Conservation (phyloP, 1,140 invertebrate genomes). For the Microplitis demolitor region DNA sequence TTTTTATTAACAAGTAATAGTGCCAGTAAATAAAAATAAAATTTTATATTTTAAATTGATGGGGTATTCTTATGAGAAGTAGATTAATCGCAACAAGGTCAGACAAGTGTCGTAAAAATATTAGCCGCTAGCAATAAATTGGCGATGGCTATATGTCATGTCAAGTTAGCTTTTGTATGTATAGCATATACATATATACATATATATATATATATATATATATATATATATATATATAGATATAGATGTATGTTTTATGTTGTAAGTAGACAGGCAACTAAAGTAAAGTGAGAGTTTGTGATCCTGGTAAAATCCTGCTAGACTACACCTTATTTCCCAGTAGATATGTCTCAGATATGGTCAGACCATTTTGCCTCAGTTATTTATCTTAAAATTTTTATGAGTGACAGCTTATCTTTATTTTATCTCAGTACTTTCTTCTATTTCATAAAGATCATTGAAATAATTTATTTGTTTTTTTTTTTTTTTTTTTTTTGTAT, state of each 20-base stretch:
- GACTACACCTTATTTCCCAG: neutral
- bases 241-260: neutral
- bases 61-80: neutral
- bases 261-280: too few species aligned
- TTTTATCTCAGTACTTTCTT: too few species aligned
- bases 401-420: neutral
- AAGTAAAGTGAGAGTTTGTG: neutral
- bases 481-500: too few species aligned
- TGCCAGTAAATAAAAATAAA: neutral
- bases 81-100: conserved; percentile 15
- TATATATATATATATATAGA: too few species aligned
- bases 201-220: too few species aligned
- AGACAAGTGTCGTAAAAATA: conserved; percentile 5
- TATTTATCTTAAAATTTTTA: neutral
- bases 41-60: too few species aligned
- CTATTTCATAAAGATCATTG: too few species aligned
- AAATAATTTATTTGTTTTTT: too few species aligned
- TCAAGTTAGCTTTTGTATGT: neutral
- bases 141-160: neutral
- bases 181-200: too few species aligned
- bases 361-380: neutral
- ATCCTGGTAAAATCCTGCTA: neutral
- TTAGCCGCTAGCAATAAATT: conserved; percentile 6
- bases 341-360: neutral
- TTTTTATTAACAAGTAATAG: too few species aligned